Conservation (phyloP, 2,113 vertebrate genomes). For the Catharus minimus region DNA sequence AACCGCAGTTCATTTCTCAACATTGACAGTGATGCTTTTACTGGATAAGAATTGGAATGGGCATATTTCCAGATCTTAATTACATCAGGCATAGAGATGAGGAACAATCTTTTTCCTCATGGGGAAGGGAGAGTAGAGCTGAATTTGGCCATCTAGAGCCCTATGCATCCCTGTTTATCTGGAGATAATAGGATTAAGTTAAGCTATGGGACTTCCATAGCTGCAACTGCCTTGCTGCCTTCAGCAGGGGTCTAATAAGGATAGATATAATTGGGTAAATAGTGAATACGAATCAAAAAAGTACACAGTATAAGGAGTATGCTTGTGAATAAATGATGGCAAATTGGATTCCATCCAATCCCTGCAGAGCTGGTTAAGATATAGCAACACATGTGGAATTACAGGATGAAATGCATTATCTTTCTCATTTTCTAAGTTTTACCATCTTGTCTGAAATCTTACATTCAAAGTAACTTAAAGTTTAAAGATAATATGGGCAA, state of each 20-base stretch:
- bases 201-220: constrained; percentile 78
- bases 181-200: constrained; percentile 83
- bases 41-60: constrained; percentile 76
- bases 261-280: constrained; percentile 82
- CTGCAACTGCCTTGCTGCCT: constrained; percentile 73
- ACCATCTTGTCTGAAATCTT: constrained; percentile 18
- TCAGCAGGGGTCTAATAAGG: constrained; percentile 85
- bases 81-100: constrained; percentile 78
- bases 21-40: constrained; percentile 76
- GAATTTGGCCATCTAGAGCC: constrained; percentile 76
- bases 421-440: constrained; percentile 11
- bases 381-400: constrained; percentile 37
- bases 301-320: constrained; percentile 63
- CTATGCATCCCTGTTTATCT: constrained; percentile 72
- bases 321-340: constrained; percentile 74
- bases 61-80: constrained; percentile 82
- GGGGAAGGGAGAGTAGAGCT: constrained; percentile 50
- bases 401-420: constrained; percentile 28
- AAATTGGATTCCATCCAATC: constrained; percentile 77
- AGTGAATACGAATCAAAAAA: constrained; percentile 73
- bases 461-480: neutral
- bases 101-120: constrained; percentile 65
- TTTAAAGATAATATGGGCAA: neutral
- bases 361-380: constrained; percentile 64
- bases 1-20: constrained; percentile 74